Evolutionary conservation across 1,140 invertebrate species (phyloP).

Genomic region (Acromyrmex charruanus): DNA sequence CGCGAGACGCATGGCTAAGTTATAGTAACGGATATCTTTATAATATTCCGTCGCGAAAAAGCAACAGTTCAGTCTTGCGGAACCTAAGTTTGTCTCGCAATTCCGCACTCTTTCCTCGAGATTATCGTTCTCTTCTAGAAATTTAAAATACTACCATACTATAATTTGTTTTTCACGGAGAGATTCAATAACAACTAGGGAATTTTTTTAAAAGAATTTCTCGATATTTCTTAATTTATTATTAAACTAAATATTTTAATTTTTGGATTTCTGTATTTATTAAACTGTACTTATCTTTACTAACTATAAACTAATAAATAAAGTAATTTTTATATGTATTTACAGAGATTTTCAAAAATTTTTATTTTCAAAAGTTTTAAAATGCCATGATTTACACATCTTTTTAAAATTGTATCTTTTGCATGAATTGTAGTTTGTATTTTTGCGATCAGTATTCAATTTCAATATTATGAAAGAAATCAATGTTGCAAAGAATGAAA

Average conservation of each 20-base stretch:
- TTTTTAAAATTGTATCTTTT: background rate
- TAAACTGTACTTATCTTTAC: background rate
- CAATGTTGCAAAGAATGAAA: background rate
- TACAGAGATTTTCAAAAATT: background rate
- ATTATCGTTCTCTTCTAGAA: background rate
- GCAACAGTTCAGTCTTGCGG: background rate
- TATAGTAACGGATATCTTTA: slow-evolving; percentile 35
- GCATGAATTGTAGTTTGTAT: background rate
- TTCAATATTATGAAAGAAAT: background rate
- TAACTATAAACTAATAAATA: background rate
- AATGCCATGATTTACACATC: no score
- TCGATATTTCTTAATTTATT: background rate
- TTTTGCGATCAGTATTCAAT: background rate
- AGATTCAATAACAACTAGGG: background rate
- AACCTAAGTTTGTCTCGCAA: background rate
- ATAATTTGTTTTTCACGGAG: background rate
- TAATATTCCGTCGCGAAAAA: slow-evolving; percentile 11
- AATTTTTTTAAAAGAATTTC: background rate
- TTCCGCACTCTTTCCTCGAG: background rate
- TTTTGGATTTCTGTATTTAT: background rate
- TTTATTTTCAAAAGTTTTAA: background rate
- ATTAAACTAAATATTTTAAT: background rate
- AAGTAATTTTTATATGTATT: background rate
- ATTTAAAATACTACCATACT: background rate
- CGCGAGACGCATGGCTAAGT: slow-evolving; percentile 29